Base-by-base conservation (phyloP, 2,888 invertebrate species). In the Trichopria drosophilae region DNA sequence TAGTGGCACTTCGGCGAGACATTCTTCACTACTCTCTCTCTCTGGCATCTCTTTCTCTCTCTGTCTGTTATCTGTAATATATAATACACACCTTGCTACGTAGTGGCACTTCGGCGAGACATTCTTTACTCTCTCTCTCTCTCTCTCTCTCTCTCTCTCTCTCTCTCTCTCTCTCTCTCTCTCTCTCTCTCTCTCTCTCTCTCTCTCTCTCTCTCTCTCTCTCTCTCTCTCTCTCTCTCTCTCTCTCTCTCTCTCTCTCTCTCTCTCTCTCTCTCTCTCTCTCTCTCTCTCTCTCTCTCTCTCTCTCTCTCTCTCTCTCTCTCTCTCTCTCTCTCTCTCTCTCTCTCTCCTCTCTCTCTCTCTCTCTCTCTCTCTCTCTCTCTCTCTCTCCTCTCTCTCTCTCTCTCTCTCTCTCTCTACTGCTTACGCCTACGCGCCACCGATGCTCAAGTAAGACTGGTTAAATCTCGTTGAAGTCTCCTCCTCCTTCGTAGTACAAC, bases 261-360 rank as follows among this genome's bases (percentile, higher is more conserved):
- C 26, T 24, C 40, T 26, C 28, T 6, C 10, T 15, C 26, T 26
- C 29, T 10, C 18, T n/a, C 29, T 12, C 29, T 39, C 13, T 39
- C 23, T 4, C 16, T 13, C 39, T 24, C 15, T 10, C 24, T 24
- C 12, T 39, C 23, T 22, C 23, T 39, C 16, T 39, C 2, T 15
- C 40, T 41, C 29, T 6, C 12, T 10, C 28, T 40, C 26, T 24
- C 15, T 23, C 18, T 28, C 28, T 40, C 29, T 10, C n/a, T n/a
- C 40, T 4, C 16, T 28, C 28, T 28, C n/a, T 10, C 19, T 12
- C 3, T 9, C 19, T 18, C 9, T 28, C 28, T 18, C 20, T 28
- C 23, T 4, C 4, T 19, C 41, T 16, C 19, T 19, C 7, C 18
- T 13, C 10, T 18, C 15, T 12, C 4, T 18, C 19, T 5, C 13